phyloP scores from a whole-genome alignment of 2,888 invertebrate genomes.

The Pycnomerus fuliginosus region DNA sequence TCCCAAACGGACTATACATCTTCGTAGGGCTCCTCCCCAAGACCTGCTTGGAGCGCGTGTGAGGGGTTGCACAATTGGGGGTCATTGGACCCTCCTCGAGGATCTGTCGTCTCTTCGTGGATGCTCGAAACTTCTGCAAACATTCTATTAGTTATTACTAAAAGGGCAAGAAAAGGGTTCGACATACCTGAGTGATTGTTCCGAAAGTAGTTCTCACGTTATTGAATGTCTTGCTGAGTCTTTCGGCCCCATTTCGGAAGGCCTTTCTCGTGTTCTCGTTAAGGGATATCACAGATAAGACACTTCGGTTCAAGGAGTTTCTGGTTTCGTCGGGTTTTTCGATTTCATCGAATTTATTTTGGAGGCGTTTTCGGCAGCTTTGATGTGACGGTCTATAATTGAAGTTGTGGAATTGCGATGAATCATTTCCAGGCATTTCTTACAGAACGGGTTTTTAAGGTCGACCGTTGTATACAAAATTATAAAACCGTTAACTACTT shows the following conservation, averaged over 20 bases:
- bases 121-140: conserved; percentile 56
- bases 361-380: conserved; percentile 45
- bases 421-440: too few relatives aligned
- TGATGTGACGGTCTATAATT: too few relatives aligned
- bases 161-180: neutral
- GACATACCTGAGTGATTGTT: conserved; percentile 65
- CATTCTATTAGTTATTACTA: conserved; percentile 1
- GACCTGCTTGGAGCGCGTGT: conserved; percentile 53
- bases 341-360: conserved; percentile 43
- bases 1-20: conserved; percentile 74
- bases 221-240: conserved; percentile 65
- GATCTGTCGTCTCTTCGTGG: conserved; percentile 58
- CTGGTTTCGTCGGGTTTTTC: conserved; percentile 18
- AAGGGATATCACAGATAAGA: conserved; percentile 54
- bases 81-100: conserved; percentile 58
- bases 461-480: too few relatives aligned
- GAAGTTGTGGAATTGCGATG: too few relatives aligned
- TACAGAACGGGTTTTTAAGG: too few relatives aligned
- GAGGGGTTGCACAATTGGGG: conserved; percentile 53
- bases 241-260: conserved; percentile 66
- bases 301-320: conserved; percentile 37
- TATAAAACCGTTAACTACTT: too few relatives aligned
- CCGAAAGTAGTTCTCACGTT: conserved; percentile 66
- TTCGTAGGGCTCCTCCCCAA: conserved; percentile 70
- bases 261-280: conserved; percentile 63